Base-by-base conservation (phyloP, 2,797 vertebrate species). In the Synaphobranchus kaupii region DNA sequence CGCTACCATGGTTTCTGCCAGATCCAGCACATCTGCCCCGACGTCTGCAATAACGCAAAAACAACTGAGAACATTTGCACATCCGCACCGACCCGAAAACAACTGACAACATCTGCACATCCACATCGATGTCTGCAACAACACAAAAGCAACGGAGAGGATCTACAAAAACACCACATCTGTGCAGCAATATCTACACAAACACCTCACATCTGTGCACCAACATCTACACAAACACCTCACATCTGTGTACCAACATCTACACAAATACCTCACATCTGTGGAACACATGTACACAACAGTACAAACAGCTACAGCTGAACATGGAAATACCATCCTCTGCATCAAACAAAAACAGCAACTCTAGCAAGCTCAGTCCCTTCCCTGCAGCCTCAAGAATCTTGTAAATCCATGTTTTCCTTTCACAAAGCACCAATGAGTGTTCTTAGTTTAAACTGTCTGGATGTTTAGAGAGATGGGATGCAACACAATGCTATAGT, bases 1-100 rank as follows among this genome's bases (percentile, higher is more conserved):
- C 47, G 98, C 96, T 0, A 99, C 97, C 98, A 99, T 98, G 12
- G 98, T 99, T 95, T 99, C 98, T 87, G 98, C 98, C 90, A 99
- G 95, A 94, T 99, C 98, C 88, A 99, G 92, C 76, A 99, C 98
- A 94, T 99, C 98, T 52, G 98, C 98, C 48, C 98, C 98, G 17
- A 99, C 95, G 95, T 98, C 98, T 99, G 86, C 86, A 93, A 63
- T 4, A 85, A 39, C 58, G 86, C 22, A 5, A 1, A 4, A 90
- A 54, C 17, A 66, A n/a, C 25, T 66, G 8, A n/a, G 25, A 73
- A 12, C 47, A 44, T 0, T 7, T 31, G 25, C 13, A 52, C 31
- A 34, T 3, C 13, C 31, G 12, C 34, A 44, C 1, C 12, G 8
- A 44, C 20, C 5, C 71, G 39, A 73, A 73, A 15, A 39, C 9